Evolutionary conservation across 2,888 invertebrate species (phyloP).

Genomic region (Himalopsyche anomala): DNA sequence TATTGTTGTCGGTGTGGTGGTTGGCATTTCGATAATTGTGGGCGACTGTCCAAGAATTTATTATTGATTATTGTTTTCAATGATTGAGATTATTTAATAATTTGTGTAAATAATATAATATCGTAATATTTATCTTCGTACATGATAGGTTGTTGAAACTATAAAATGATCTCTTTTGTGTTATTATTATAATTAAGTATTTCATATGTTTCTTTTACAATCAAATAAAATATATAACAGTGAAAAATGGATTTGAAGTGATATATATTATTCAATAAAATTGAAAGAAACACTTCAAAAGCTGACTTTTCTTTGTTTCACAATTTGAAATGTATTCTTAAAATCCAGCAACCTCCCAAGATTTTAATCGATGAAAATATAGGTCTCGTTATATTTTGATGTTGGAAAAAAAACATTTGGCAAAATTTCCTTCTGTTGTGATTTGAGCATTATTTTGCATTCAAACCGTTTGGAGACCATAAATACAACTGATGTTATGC

Average conservation of each 20-base stretch:
- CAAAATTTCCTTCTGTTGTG: no score
- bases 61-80: conserved; percentile 13
- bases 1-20: conserved; percentile 5
- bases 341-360: no score
- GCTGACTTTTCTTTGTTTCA: not conserved
- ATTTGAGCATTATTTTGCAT: no score
- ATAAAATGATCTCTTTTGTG: conserved; percentile 42
- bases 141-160: conserved; percentile 40
- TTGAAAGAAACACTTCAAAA: conserved; percentile 40
- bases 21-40: not conserved
- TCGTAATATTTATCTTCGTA: conserved; percentile 36
- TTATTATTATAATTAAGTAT: conserved; percentile 33
- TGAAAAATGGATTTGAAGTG: conserved; percentile 47
- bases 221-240: conserved; percentile 45
- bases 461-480: no score
- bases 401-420: no score
- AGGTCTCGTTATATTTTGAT: no score
- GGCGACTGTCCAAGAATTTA: conserved; percentile 12
- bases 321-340: no score
- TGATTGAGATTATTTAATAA: conserved; percentile 3
- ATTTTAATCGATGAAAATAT: no score
- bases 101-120: conserved; percentile 35
- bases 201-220: conserved; percentile 41
- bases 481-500: no score
- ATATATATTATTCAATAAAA: conserved; percentile 44